Percentiles rank a stretch among this genome's conserved stretches.
Conservation (phyloP, 1,140 invertebrate species). For the Heliconius melpomene region DNA sequence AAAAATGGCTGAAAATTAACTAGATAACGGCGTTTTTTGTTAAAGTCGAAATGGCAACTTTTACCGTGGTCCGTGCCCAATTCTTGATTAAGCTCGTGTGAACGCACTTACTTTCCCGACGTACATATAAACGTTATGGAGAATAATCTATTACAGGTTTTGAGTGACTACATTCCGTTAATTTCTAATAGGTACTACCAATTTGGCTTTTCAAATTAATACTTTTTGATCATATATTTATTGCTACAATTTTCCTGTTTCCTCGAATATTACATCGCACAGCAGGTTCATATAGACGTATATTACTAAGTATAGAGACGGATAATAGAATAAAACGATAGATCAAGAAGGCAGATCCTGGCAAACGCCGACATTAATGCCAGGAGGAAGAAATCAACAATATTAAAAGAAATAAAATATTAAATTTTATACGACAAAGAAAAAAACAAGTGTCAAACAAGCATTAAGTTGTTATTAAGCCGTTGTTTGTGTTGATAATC, state of each 20-base stretch:
- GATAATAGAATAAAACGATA: no score
- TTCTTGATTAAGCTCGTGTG: slow-evolving; percentile 44
- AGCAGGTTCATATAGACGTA: no score
- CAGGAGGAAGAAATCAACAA: no score
- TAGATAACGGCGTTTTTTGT: slow-evolving; percentile 17
- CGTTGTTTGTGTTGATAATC: not conserved
- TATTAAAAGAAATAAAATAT: no score
- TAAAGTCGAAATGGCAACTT: slow-evolving; percentile 37
- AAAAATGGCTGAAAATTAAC: not conserved
- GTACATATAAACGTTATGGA: not conserved
- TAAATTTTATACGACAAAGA: no score
- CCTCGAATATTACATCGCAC: not conserved
- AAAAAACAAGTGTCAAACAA: not conserved
- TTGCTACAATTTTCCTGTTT: not conserved
- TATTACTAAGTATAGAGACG: no score
- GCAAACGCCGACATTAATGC: no score
- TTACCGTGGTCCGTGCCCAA: slow-evolving; percentile 39
- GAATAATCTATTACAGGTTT: slow-evolving; percentile 6
- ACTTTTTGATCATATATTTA: not conserved
- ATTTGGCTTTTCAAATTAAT: not conserved
- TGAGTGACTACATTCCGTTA: not conserved
- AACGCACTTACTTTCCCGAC: slow-evolving; percentile 37
- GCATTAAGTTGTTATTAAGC: not conserved
- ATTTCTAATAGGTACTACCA: not conserved
- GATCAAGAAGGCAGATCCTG: no score